A percentile compares a stretch with the other conserved stretches of the same genome.
phyloP scores from a whole-genome alignment of 2,888 invertebrate genomes.

The Rotaria macrura region DNA sequence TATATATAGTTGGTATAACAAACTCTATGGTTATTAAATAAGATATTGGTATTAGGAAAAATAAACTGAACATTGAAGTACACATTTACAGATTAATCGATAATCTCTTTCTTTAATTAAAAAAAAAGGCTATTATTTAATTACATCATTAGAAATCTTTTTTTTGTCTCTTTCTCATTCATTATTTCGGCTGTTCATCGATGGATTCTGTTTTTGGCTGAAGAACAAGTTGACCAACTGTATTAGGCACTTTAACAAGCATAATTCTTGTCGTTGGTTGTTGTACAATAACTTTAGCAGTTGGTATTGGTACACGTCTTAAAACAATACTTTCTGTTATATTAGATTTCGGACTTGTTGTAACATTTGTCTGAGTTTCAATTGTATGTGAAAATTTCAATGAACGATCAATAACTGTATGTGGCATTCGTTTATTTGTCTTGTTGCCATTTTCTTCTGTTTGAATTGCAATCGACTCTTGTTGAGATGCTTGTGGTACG shows the following conservation, averaged over 20 bases:
- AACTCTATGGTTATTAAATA: not conserved
- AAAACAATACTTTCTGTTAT: not conserved
- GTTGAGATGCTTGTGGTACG: not conserved
- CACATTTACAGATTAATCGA: too few species aligned
- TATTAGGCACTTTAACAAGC: not conserved
- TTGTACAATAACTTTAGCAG: not conserved
- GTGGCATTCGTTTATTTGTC: not conserved
- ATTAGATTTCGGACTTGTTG: not conserved
- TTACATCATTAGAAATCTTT: too few species aligned
- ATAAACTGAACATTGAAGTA: not conserved
- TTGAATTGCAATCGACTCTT: not conserved
- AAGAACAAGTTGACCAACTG: not conserved
- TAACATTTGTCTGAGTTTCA: not conserved
- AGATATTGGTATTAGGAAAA: not conserved
- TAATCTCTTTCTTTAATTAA: not conserved
- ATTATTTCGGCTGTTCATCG: not conserved
- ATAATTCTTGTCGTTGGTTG: constrained; percentile 4
- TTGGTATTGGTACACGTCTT: constrained; percentile 9
- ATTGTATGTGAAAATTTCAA: not conserved
- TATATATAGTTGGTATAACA: not conserved
- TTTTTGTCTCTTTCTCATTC: not conserved
- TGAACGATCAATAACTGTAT: not conserved
- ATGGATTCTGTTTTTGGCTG: not conserved
- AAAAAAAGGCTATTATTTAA: not conserved
- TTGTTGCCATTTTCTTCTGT: not conserved